Base-by-base conservation (phyloP, 2,888 invertebrate genomes). In the Tiphia femorata region DNA sequence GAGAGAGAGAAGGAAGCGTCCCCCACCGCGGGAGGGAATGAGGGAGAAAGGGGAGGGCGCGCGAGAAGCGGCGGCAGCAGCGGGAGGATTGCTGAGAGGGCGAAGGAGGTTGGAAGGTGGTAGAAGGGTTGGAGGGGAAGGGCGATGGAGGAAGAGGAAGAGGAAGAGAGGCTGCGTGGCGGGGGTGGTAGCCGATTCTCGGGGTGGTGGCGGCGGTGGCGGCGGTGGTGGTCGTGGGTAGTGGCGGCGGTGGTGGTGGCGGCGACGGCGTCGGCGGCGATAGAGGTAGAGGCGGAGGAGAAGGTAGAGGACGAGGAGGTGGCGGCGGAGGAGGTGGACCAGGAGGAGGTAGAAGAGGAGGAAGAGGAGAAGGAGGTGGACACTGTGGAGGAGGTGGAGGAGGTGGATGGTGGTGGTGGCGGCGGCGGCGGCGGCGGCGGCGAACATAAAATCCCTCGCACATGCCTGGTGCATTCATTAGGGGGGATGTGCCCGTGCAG, bases 401-500 rank as follows among this genome's bases (percentile, higher is more conserved):
- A 25, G 59, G 59, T 50, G 64, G 69, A 27, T 46, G 62, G 53
- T 54, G 43, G 49, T 48, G 58, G 56, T 37, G 62, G 55, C 8
- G 63, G 60, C 47, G 67, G 67, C 58, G 63, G 65, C 62, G 58
- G 61, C 56, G 70, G 64, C 67, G 66, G 65, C 66, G 68, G 65
- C 62, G 78, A 77, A 78, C 81, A 82, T 82, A 82, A 82, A 82
- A 82, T 82, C 81, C 77, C 79, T 80, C 80, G 82, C 82, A 82
- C 82, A 78, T 82, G 82, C 81, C 81, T 79, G 82, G 74, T 80
- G 80, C 82, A 80, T 78, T 81, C 80, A 81, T 81, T 82, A 81
- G 81, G 77, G 81, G 80, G 81, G 77, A 80, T 80, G 79, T 77
- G 76, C 78, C 75, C 80, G 81, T 78, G 77, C 80, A 79, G 76